Conservation (phyloP, 2,113 vertebrate genomes). For the Toxostoma redivivum region DNA sequence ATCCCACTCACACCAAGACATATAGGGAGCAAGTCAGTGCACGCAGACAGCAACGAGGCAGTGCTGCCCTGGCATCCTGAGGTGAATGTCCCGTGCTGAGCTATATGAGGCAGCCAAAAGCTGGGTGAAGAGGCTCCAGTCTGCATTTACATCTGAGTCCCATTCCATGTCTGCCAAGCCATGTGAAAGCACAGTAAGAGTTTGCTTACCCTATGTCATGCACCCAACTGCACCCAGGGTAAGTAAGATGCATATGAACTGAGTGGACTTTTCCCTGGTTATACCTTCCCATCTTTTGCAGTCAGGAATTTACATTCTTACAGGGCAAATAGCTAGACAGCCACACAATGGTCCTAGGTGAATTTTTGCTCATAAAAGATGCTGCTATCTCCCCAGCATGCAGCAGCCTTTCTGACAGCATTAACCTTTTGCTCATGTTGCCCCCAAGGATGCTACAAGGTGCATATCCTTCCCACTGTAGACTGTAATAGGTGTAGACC, state of each 20-base stretch:
- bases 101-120: neutral
- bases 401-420: neutral
- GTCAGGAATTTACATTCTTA: neutral
- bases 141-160: rapidly evolving
- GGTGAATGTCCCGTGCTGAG: rapidly evolving
- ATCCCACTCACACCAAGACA: rapidly evolving
- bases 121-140: neutral
- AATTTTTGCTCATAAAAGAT: neutral
- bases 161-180: rapidly evolving
- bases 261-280: neutral
- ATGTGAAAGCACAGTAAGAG: rapidly evolving
- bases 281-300: neutral
- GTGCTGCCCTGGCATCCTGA: neutral
- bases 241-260: neutral
- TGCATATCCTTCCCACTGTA: neutral
- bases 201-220: rapidly evolving
- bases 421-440: neutral
- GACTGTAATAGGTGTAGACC: rapidly evolving
- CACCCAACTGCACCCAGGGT: rapidly evolving
- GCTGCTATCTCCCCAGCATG: neutral
- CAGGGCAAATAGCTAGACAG: neutral
- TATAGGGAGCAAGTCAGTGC: neutral
- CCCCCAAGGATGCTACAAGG: neutral
- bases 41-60: rapidly evolving
- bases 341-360: neutral